A percentile compares a stretch with the other conserved stretches of the same genome.
These are phyloP conservation scores for Omphaloscelis lunosa DNA, from an alignment of 2,888 invertebrate genomes.

Conservation along the genomic window DNA sequence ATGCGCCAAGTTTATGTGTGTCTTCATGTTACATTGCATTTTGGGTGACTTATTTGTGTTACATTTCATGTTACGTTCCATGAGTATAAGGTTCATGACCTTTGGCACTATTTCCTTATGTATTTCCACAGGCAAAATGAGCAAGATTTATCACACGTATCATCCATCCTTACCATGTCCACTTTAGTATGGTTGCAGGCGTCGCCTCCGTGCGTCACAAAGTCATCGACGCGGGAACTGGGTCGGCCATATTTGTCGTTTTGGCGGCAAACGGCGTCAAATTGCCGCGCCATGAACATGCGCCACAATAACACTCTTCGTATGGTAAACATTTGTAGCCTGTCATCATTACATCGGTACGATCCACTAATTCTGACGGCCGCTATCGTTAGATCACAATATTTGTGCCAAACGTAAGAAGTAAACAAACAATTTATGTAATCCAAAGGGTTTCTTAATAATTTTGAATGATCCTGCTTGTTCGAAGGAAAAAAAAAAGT, in stretches of 20 bases:
- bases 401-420: slow-evolving; percentile 29
- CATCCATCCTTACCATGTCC: slow-evolving; percentile 32
- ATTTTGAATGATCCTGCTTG: not conserved
- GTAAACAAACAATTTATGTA: slow-evolving; percentile 40
- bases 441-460: slow-evolving; percentile 17
- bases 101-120: not conserved
- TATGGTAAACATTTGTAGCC: slow-evolving; percentile 68
- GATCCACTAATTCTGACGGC: slow-evolving; percentile 52
- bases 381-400: slow-evolving; percentile 48
- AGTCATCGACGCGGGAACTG: slow-evolving; percentile 72
- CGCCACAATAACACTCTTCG: slow-evolving; percentile 65
- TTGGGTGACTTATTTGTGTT: too few relatives aligned
- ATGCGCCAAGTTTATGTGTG: not conserved
- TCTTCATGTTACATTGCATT: not conserved
- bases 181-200: slow-evolving; percentile 65
- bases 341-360: slow-evolving; percentile 59
- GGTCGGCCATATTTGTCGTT: slow-evolving; percentile 82
- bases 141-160: slow-evolving; percentile 35
- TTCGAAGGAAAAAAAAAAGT: not conserved
- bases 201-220: slow-evolving; percentile 73
- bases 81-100: not conserved
- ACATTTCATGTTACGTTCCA: not conserved
- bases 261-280: slow-evolving; percentile 79
- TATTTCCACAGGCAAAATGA: slow-evolving; percentile 10
- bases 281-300: slow-evolving; percentile 75